Percentiles rank a stretch among this genome's conserved stretches.
phyloP scores from a whole-genome alignment of 2,797 vertebrate genomes.

The Cossypha caffra region DNA sequence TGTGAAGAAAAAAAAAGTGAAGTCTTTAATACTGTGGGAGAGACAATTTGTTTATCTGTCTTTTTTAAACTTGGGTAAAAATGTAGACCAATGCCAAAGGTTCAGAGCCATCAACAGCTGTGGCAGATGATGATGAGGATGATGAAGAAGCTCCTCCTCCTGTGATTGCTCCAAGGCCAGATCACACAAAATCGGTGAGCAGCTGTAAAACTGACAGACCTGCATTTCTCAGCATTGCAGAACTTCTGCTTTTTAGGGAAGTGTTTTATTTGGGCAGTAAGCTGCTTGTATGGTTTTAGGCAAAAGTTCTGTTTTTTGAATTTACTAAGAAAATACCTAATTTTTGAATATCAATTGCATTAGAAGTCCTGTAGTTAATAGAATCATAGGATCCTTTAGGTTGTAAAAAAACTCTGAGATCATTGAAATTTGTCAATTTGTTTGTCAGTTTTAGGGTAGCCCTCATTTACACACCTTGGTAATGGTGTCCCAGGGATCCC shows the following conservation, averaged over 20 bases:
- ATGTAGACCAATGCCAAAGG: conserved; percentile 88
- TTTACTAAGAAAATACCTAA: not conserved
- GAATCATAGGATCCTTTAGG: not conserved
- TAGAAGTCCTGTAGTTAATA: not conserved
- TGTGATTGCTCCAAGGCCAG: conserved; percentile 91
- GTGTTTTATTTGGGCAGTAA: not conserved
- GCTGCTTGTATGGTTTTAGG: not conserved
- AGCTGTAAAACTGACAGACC: not conserved
- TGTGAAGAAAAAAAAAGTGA: accelerated
- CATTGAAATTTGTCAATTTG: not conserved
- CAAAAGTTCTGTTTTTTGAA: not conserved
- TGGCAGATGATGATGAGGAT: conserved; percentile 88
- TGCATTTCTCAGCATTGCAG: not conserved
- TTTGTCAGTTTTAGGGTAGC: not conserved
- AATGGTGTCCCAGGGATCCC: not conserved
- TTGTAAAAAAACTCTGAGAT: not conserved
- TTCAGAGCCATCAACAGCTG: conserved; percentile 82
- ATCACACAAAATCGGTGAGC: conserved; percentile 96
- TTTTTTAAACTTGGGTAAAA: not conserved
- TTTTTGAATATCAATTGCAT: not conserved
- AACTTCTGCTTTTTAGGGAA: not conserved
- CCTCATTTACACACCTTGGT: not conserved
- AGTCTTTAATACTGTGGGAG: not conserved
- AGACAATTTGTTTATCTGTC: not conserved
- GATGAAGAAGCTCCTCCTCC: conserved; percentile 92